Conservation (phyloP, 2,888 invertebrate species). For the Pogonocherus hispidulus region DNA sequence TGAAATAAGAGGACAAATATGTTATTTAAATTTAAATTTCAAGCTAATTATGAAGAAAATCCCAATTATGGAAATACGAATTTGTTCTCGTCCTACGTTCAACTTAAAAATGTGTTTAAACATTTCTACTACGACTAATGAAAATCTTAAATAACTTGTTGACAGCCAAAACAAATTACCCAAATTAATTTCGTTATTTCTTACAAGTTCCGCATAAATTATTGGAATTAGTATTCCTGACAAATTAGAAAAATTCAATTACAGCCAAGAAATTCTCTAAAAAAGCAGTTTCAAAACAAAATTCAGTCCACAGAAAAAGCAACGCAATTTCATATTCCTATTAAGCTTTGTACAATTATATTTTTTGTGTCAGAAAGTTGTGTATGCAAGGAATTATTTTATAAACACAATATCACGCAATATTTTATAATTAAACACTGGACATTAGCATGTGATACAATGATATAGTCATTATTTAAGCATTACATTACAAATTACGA, state of each 20-base stretch:
- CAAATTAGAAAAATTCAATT: conserved; percentile 34
- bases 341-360: conserved; percentile 11
- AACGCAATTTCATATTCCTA: conserved; percentile 1
- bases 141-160: conserved; percentile 23
- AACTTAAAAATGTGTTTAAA: neutral
- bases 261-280: conserved; percentile 6
- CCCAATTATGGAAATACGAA: neutral
- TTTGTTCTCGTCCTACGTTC: neutral
- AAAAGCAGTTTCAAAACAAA: conserved; percentile 15
- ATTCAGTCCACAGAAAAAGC: neutral
- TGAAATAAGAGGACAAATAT: no score
- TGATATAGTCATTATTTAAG: conserved; percentile 6
- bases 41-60: no score
- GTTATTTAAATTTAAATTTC: no score
- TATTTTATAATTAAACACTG: conserved; percentile 8
- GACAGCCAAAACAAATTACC: conserved; percentile 29
- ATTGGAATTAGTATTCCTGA: conserved; percentile 15
- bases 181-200: conserved; percentile 30
- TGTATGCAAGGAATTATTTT: neutral
- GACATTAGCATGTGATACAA: conserved; percentile 8
- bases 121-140: neutral
- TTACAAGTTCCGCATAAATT: conserved; percentile 23
- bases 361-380: neutral
- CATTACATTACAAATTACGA: conserved; percentile 11
- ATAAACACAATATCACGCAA: neutral